These are phyloP conservation scores for Stigmatopora argus DNA, from an alignment of 2,113 vertebrate species.

Conservation along the genomic window DNA sequence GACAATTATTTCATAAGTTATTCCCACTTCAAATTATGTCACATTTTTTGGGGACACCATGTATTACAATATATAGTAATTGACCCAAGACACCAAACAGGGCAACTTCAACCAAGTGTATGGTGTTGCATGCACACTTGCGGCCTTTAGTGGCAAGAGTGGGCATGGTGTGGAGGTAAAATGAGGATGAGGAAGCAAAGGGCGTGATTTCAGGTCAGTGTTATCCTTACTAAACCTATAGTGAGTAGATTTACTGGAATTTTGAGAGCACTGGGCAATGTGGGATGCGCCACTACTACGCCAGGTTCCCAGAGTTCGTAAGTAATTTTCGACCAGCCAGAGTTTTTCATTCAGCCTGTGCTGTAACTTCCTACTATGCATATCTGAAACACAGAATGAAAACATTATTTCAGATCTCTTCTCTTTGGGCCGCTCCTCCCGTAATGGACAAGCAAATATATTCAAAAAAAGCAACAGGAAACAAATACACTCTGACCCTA, in stretches of 20 bases:
- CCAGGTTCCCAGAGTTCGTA: constrained; percentile 75
- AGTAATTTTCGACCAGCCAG: constrained; percentile 75
- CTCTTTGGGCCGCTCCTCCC: constrained; percentile 74
- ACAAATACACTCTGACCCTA: constrained; percentile 19
- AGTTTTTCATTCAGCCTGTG: constrained; percentile 77
- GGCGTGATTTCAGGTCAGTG: constrained; percentile 54
- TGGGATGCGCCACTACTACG: constrained; percentile 73
- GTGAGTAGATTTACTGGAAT: constrained; percentile 63
- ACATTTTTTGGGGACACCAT: background rate
- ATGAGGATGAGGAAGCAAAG: constrained; percentile 56
- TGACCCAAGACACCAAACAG: constrained; percentile 47
- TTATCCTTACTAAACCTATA: constrained; percentile 17
- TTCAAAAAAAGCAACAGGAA: constrained; percentile 40
- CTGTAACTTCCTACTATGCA: constrained; percentile 79
- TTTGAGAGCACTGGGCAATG: constrained; percentile 64
- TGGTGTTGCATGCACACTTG: constrained; percentile 57
- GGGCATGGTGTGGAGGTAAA: constrained; percentile 63
- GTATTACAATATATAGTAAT: constrained; percentile 13
- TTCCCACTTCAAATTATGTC: background rate
- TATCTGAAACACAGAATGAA: constrained; percentile 80
- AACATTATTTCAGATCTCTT: constrained; percentile 83
- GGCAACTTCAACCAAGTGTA: constrained; percentile 56
- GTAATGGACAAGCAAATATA: constrained; percentile 43
- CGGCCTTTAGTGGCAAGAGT: constrained; percentile 51
- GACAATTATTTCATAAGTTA: background rate